Conservation (phyloP, 2,113 vertebrate genomes). For the Ciconia boyciana region DNA sequence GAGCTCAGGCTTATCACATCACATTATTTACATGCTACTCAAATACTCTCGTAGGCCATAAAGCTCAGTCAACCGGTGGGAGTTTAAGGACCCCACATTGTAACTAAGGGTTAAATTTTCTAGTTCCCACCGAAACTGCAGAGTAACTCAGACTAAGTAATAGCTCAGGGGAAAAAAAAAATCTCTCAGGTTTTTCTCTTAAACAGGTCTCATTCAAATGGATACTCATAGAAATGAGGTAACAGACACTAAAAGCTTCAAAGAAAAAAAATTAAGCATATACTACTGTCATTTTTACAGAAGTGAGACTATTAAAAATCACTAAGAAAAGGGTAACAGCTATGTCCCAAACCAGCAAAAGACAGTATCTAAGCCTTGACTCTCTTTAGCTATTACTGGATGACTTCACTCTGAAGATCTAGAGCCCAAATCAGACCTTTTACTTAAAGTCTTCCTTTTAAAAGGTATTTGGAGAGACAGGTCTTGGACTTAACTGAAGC, state of each 20-base stretch:
- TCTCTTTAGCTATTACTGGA: background rate
- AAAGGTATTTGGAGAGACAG: background rate
- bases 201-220: background rate
- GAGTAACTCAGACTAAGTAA: background rate
- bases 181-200: background rate
- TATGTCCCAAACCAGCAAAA: background rate
- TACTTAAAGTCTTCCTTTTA: background rate
- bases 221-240: background rate
- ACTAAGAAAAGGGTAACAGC: background rate
- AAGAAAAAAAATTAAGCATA: background rate
- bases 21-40: background rate
- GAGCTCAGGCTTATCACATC: background rate
- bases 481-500: background rate
- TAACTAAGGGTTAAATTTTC: background rate
- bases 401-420: background rate
- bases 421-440: background rate
- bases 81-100: background rate
- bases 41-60: background rate
- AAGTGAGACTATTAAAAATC: background rate
- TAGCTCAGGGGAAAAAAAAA: background rate
- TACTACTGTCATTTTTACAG: background rate
- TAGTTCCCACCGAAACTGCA: background rate
- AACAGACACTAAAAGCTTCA: background rate
- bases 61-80: background rate
- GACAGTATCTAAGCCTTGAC: background rate